Conservation (phyloP, 2,888 invertebrate genomes). For the Strigamia maritima region DNA sequence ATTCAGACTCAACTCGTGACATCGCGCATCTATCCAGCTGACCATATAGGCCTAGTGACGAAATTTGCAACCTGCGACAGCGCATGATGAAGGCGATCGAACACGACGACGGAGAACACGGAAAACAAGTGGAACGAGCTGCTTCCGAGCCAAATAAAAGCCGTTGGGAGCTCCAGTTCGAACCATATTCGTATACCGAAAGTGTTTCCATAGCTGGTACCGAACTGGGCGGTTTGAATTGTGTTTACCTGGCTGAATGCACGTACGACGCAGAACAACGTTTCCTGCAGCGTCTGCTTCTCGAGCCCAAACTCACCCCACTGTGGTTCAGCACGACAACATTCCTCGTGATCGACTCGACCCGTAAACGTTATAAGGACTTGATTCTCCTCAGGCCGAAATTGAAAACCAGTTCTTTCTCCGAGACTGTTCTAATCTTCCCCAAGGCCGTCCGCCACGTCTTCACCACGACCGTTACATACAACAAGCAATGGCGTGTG, state of each 20-base stretch:
- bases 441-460: conserved; percentile 35
- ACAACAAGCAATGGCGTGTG: conserved; percentile 22
- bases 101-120: not conserved
- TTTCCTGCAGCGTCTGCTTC: conserved; percentile 1
- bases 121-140: not conserved
- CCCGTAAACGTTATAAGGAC: not conserved
- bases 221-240: not conserved
- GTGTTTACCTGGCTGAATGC: not conserved
- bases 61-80: not conserved
- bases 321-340: not conserved
- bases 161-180: not conserved
- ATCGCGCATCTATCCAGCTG: too few relatives aligned
- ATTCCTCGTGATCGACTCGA: conserved; percentile 5
- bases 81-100: conserved; percentile 4
- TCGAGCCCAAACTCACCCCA: not conserved
- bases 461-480: conserved; percentile 34
- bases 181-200: not conserved
- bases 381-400: conserved; percentile 29
- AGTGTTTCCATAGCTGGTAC: not conserved
- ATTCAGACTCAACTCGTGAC: too few relatives aligned
- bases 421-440: conserved; percentile 25
- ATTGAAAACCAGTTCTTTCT: conserved; percentile 4
- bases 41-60: not conserved
- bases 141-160: not conserved
- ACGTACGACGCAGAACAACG: conserved; percentile 1